These are phyloP conservation scores for rat (Rattus norvegicus) DNA, from an alignment of 2,113 vertebrate genomes.

Conservation along the genomic window GRCr8 NC_086021.1:107000501-107001000, in stretches of 20 bases:
- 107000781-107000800: neutral
- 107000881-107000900: neutral
- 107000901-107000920: neutral
- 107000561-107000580: neutral
- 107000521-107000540: too few relatives aligned
- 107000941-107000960: neutral
- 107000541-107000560: neutral
- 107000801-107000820: neutral
- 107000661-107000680: neutral
- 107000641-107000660: neutral
- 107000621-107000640: neutral
- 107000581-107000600: neutral
- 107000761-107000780: neutral
- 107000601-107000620: neutral
- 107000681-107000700: neutral
- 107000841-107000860: accelerated
- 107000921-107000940: neutral
- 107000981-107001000: neutral
- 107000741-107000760: neutral
- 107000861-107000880: neutral
- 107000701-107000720: neutral
- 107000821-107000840: neutral
- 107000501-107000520: too few relatives aligned
- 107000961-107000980: neutral
- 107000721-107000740: neutral